phyloP scores from a whole-genome alignment of 1,140 invertebrate genomes.

The Papilio xuthus region DNA sequence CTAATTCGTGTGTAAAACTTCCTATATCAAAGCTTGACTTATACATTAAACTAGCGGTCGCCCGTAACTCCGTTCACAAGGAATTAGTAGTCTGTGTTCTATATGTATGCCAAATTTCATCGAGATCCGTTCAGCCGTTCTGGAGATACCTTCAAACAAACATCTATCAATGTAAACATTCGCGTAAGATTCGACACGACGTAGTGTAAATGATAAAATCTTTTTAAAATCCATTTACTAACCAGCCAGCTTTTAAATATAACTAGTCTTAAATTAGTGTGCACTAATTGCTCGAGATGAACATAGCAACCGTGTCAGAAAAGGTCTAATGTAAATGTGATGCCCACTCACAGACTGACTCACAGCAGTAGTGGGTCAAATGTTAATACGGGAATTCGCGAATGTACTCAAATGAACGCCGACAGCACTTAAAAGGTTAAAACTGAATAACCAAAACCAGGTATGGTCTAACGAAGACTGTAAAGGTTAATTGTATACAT shows the following conservation, averaged over 20 bases:
- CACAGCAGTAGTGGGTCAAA: conserved; percentile 6
- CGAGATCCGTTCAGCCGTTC: too few relatives aligned
- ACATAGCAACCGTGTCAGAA: conserved; percentile 8
- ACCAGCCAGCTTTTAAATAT: too few relatives aligned
- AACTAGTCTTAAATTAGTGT: neutral
- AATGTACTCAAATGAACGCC: neutral
- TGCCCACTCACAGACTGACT: neutral
- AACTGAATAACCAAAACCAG: neutral
- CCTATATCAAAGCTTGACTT: conserved; percentile 21
- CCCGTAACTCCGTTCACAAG: neutral
- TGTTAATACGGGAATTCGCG: conserved; percentile 13
- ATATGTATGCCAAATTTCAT: too few relatives aligned
- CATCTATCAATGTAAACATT: too few relatives aligned
- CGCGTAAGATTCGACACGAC: too few relatives aligned
- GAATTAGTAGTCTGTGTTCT: too few relatives aligned
- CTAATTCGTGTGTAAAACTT: neutral
- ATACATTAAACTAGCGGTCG: neutral
- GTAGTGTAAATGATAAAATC: too few relatives aligned
- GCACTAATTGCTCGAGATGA: neutral
- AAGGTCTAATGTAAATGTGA: neutral
- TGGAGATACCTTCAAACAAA: too few relatives aligned
- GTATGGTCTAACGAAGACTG: conserved; percentile 4
- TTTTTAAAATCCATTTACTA: too few relatives aligned
- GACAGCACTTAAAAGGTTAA: neutral
- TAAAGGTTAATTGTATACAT: neutral